Base-by-base conservation (phyloP, 2,113 vertebrate genomes). In the Ictalurus furcatus region DNA sequence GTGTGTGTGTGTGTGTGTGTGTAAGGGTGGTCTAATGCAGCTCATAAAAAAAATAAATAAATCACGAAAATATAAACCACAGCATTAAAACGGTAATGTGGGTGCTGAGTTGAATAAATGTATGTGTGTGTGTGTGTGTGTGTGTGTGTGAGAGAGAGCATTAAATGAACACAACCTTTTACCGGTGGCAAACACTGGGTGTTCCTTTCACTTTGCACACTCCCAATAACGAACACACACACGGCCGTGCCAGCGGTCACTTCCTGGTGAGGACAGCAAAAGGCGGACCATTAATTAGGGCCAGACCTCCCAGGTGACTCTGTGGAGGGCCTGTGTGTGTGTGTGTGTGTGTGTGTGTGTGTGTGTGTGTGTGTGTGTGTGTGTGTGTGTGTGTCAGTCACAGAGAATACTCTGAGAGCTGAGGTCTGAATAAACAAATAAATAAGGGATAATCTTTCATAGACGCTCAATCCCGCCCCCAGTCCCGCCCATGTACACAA, bases 31-130 rank as follows among this genome's bases (percentile, higher is more conserved):
- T 83, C 56, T 80, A 8, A 21, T 52, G 40, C 25, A 40, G 90
- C 85, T 80, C 81, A 88, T n/a, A 44, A 88, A 89, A 89, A 28
- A 52, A 88, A 7, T 74, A 85, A 90, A 12, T 40, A 80, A 85
- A 69, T 58, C 37, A 88, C 44, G 87, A 71, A 73, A 82, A 30
- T 83, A 1, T 61, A 16, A 65, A 67, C 37, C 61, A 67, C 59
- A 84, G 61, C 23, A 44, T 65, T 65, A 63, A 25, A 84, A 11
- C 17, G 4, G 3, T n/a, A 56, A 34, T 73, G 67, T 56, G 85
- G 19, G 86, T 37, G 28, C 17, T 81, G 12, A 30, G 25, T 13
- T 78, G 11, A 78, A 28, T 13, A 30, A n/a, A n/a, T 80, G 21
- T 40, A 1, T 40, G 37, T 40, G 69, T 6, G 82, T 25, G 30